These are phyloP conservation scores for Kradibia gibbosae DNA, from an alignment of 1,140 invertebrate species.

Conservation along the genomic window DNA sequence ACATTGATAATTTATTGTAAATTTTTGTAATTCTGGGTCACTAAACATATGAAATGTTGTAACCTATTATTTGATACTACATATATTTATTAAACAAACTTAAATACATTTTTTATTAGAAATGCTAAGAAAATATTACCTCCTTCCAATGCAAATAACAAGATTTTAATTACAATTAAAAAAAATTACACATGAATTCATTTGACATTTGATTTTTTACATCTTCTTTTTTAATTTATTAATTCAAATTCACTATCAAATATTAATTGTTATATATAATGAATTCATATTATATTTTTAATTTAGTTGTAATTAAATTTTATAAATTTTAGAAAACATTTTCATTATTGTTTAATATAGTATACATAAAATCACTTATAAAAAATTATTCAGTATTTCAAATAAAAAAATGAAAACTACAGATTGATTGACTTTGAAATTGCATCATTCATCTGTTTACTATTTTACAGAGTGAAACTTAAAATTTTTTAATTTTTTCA, in stretches of 20 bases:
- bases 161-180: conserved; percentile 38
- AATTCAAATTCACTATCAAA: not conserved
- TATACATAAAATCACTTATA: no score
- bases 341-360: no score
- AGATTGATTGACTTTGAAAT: no score
- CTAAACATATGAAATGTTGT: no score
- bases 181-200: conserved; percentile 34
- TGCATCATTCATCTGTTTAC: conserved; percentile 36
- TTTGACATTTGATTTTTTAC: not conserved
- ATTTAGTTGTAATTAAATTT: not conserved
- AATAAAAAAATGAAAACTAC: not conserved
- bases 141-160: conserved; percentile 41
- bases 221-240: not conserved
- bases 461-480: conserved; percentile 26
- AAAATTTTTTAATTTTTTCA: conserved; percentile 21
- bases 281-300: not conserved
- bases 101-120: conserved; percentile 64
- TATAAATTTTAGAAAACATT: no score
- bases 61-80: no score
- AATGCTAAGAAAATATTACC: conserved; percentile 52
- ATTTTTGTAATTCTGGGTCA: no score
- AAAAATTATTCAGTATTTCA: not conserved
- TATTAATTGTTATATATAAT: not conserved
- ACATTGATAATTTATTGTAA: no score
- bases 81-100: conserved; percentile 56